A percentile compares a stretch with the other conserved stretches of the same genome.
These are phyloP conservation scores for Chiloscyllium punctatum DNA, from an alignment of 2,797 vertebrate genomes.

Conservation along the genomic window DNA sequence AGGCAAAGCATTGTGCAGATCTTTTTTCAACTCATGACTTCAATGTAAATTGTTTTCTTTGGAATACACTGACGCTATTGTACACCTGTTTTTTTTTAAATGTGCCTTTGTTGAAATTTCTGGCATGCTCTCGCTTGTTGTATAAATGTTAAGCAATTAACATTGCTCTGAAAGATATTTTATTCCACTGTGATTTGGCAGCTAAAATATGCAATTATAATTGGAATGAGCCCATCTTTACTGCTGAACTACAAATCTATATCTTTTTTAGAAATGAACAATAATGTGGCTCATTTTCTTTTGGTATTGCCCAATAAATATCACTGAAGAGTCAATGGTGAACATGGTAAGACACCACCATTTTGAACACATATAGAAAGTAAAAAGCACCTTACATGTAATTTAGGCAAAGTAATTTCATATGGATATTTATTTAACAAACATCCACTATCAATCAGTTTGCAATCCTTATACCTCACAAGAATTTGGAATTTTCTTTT, in stretches of 20 bases:
- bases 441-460: neutral
- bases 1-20: neutral
- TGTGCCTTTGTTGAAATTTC: slow-evolving; percentile 23
- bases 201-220: slow-evolving; percentile 21
- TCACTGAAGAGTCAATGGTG: neutral
- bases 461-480: neutral
- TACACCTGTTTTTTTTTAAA: neutral
- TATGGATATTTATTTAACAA: neutral
- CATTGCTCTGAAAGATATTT: slow-evolving; percentile 20
- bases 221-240: neutral
- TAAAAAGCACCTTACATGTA: neutral
- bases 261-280: neutral
- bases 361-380: neutral
- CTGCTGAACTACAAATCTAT: neutral
- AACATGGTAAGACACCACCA: too few species aligned
- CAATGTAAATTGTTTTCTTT: neutral
- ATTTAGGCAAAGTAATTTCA: neutral
- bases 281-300: neutral
- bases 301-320: neutral
- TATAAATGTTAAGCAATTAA: slow-evolving; percentile 24
- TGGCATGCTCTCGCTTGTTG: neutral
- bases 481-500: too few species aligned
- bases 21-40: neutral
- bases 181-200: slow-evolving; percentile 8
- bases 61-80: slow-evolving; percentile 5